These are phyloP conservation scores for Lithosia quadra DNA, from an alignment of 2,888 invertebrate species.

Conservation along the genomic window DNA sequence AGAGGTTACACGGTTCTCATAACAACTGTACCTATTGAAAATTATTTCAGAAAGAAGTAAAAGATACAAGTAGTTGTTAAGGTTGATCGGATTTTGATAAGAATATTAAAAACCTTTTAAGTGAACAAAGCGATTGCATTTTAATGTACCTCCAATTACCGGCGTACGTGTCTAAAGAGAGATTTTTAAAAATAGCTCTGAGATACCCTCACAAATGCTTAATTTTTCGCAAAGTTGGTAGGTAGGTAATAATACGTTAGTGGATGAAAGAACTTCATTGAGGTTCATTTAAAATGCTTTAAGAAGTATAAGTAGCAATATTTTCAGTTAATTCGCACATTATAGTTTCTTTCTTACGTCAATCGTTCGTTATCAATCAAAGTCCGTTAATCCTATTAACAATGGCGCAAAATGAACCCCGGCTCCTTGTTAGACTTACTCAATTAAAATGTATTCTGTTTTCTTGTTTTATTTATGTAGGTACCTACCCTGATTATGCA, in stretches of 20 bases:
- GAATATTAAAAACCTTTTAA: conserved; percentile 72
- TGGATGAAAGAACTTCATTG: not conserved
- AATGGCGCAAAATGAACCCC: too few species aligned
- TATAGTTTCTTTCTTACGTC: too few species aligned
- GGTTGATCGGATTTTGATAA: conserved; percentile 27
- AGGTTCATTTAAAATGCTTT: not conserved
- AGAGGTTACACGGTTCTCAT: too few species aligned
- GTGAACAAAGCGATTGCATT: conserved; percentile 49
- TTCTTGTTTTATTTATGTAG: too few species aligned
- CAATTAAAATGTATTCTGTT: too few species aligned
- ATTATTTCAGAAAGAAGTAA: not conserved
- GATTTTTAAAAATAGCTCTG: conserved; percentile 26
- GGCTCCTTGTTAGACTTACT: too few species aligned
- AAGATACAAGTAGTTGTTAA: conserved; percentile 20
- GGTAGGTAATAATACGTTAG: not conserved
- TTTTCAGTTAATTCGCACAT: too few species aligned
- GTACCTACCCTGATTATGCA: too few species aligned
- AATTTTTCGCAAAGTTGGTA: not conserved
- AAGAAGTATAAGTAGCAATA: not conserved
- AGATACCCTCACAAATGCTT: not conserved
- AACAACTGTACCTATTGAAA: not conserved
- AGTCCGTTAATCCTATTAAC: too few species aligned
- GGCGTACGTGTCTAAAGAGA: conserved; percentile 46
- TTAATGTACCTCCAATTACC: conserved; percentile 58
- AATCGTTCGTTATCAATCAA: too few species aligned